A percentile compares a stretch with the other conserved stretches of the same genome.
Conservation (phyloP, 2,888 invertebrate genomes). For the Bellardia bayeri region DNA sequence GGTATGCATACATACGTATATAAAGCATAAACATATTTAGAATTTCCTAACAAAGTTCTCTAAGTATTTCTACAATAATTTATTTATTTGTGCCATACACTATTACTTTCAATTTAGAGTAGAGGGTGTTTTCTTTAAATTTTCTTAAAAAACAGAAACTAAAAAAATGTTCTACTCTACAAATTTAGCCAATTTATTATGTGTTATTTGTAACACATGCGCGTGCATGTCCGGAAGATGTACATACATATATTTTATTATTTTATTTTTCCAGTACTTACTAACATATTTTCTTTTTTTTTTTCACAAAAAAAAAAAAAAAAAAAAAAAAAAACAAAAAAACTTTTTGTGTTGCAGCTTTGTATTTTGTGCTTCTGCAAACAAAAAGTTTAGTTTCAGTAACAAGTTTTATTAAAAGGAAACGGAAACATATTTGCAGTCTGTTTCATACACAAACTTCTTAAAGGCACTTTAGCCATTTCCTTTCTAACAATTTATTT, state of each 20-base stretch:
- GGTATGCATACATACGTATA: no score
- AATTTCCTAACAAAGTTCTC: no score
- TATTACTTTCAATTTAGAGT: background rate
- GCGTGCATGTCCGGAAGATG: conserved; percentile 54
- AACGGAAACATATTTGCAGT: conserved; percentile 70
- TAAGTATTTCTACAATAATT: no score
- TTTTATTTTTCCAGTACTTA: background rate
- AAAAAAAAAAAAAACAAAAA: conserved; percentile 23
- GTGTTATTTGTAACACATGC: conserved; percentile 66
- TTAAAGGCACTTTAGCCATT: conserved; percentile 62
- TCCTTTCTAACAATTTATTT: conserved; percentile 58
- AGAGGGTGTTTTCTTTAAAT: background rate
- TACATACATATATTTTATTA: conserved; percentile 26
- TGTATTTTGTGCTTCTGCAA: conserved; percentile 1
- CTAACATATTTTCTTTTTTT: conserved; percentile 1
- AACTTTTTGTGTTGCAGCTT: conserved; percentile 33
- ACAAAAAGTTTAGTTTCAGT: conserved; percentile 61
- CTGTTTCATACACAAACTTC: conserved; percentile 59
- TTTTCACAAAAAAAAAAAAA: background rate
- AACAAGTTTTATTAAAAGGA: conserved; percentile 64
- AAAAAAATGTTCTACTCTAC: conserved; percentile 1
- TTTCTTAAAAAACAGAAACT: background rate
- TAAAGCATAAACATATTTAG: no score
- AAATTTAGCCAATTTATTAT: conserved; percentile 62
- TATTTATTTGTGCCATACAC: background rate